Evolutionary conservation across 2,797 vertebrate genomes (phyloP).

Genomic region (Gymnothorax reevesii): DNA sequence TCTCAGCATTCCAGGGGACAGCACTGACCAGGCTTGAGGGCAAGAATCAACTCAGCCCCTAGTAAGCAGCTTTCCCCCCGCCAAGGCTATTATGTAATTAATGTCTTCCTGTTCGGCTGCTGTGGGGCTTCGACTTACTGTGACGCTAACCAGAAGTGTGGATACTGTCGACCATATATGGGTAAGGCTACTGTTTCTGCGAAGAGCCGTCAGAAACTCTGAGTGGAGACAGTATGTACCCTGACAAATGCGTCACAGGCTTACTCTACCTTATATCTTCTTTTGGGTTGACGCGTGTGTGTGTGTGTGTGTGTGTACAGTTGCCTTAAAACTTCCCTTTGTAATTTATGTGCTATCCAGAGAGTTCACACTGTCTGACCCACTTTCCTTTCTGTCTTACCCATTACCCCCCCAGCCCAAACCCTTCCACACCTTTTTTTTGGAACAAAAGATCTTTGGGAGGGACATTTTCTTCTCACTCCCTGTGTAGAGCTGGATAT

Average conservation of each 20-base stretch:
- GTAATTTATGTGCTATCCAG: not conserved
- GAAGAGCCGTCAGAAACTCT: slow-evolving; percentile 30
- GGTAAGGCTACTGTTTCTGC: slow-evolving; percentile 50
- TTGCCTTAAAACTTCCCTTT: slow-evolving; percentile 16
- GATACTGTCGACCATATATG: slow-evolving; percentile 60
- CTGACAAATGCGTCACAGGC: slow-evolving; percentile 16
- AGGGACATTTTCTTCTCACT: not conserved
- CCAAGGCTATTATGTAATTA: slow-evolving; percentile 60
- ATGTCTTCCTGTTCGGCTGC: slow-evolving; percentile 40
- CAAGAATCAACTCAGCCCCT: slow-evolving; percentile 45
- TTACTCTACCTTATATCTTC: not conserved
- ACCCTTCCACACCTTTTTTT: slow-evolving; percentile 8
- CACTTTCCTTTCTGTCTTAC: slow-evolving; percentile 10
- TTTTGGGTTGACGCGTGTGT: not conserved
- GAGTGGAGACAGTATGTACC: slow-evolving; percentile 59
- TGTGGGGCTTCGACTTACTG: slow-evolving; percentile 38
- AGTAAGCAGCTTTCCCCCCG: slow-evolving; percentile 45
- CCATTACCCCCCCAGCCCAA: not conserved
- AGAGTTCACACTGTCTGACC: slow-evolving; percentile 24
- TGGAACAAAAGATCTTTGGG: not conserved
- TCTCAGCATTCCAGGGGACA: slow-evolving; percentile 65
- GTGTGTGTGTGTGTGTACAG: not conserved
- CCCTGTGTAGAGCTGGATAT: not conserved
- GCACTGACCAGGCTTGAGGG: slow-evolving; percentile 59
- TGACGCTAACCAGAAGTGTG: slow-evolving; percentile 35